Evolutionary conservation across 2,113 vertebrate genomes (phyloP), one percentile per base, ranked within the genome.

Genomic region (Brachionichthys hirsutus): DNA sequence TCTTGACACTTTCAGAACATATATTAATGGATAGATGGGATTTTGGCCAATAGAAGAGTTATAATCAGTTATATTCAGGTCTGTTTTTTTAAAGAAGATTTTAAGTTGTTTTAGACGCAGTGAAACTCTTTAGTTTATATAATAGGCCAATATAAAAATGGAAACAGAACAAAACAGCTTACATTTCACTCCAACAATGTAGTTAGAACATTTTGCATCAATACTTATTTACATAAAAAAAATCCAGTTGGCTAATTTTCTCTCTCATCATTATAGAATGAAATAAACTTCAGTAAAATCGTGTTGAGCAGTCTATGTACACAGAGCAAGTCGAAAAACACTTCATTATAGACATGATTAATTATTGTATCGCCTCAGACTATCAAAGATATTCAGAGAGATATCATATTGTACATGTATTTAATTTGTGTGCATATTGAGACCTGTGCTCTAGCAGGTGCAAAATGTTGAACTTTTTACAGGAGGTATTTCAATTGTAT

Each of bases 341-440:
- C 24, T 81, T 82, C 79, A 80, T 84, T 77, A 77, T 83, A 75
- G 73, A 69, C 70, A 77, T 84, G 73, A 84, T 87, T 87, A 85
- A 87, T 87, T 83, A 86, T 74, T 52, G 22, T 67, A 78, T 86
- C 77, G 83, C 85, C 80, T 69, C 62, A 83, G 72, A 83, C 73
- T 74, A 85, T 87, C 64, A 84, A 80, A 75, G 78, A 79, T 70
- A 79, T 67, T 73, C 62, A 77, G 52, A 69, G 52, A 69, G 68
- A 83, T 83, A 84, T 78, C 62, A 74, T 84, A 80, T 74, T 85
- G 78, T 77, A 85, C 71, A 82, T 86, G 78, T 87, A 85, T 84
- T 89, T 86, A 84, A 87, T 85, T 83, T 80, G 73, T 10, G 75
- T 81, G 80, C 81, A 84, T 80, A 78, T 62, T 85, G 75, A 87